Base-by-base conservation (phyloP, 2,888 invertebrate genomes). In the Acrobeloides nanus region DNA sequence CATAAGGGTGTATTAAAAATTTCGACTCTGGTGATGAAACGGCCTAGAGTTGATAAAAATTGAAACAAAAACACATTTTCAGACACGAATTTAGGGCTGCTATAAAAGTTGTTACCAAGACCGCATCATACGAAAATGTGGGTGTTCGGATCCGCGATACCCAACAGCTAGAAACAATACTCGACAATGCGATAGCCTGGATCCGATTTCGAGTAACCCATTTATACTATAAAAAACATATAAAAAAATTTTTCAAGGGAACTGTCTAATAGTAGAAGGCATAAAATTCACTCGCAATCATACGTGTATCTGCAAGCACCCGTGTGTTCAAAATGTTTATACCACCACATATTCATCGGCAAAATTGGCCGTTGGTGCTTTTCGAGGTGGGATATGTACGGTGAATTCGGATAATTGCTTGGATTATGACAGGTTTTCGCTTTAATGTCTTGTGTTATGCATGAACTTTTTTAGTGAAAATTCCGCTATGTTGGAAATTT, bases 401-500 rank as follows among this genome's bases (percentile, higher is more conserved):
- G n/a, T n/a, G n/a, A 8, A 43, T n/a, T 18, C 32, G n/a, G 40
- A 18, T 26, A 21, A 38, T 3, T 51, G 51, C 23, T 26, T 46
- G 20, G 25, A 31, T 8, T 18, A 48, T n/a, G 53, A 43, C 29
- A 27, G 48, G n/a, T 15, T 21, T 24, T 52, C 42, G 31, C 15
- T 27, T 54, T 46, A 4, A 26, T 31, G 32, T 2, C 32, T 31
- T 3, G 32, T 31, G 32, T 3, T 15, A 2, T 3, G 18, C 32
- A 31, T 15, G 24, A 24, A n/a, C 4, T 15, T 17, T 52, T 59
- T 47, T 50, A 70, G 70, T 18, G 59, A 65, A 17, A 63, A 66
- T 29, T 66, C 70, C 1, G 70, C 64, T 2, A 66, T 71, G 68
- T 50, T 71, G 15, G 71, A 71, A 54, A 63, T 71, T 24, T 71